These are phyloP conservation scores for Danio tinwini DNA, from an alignment of 2,797 vertebrate species.

Conservation along the genomic window DNA sequence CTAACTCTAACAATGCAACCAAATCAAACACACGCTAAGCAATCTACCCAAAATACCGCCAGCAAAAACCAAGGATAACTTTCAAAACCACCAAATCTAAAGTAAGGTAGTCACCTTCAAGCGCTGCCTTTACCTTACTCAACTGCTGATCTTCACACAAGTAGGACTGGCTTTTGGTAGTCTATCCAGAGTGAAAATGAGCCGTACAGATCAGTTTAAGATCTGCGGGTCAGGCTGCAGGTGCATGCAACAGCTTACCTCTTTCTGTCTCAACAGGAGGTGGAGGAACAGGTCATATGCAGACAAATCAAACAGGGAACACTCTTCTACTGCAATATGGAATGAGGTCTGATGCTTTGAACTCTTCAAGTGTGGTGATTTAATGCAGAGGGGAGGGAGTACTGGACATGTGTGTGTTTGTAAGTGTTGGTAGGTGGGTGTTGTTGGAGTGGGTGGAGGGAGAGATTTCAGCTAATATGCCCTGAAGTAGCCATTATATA, in stretches of 20 bases:
- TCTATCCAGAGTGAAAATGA: background rate
- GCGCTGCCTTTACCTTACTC: background rate
- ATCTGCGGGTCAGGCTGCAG: slow-evolving; percentile 17
- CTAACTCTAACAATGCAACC: background rate
- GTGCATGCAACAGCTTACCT: slow-evolving; percentile 50
- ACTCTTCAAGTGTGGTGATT: slow-evolving; percentile 63
- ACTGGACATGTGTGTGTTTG: slow-evolving; percentile 51
- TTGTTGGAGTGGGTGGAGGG: slow-evolving; percentile 46
- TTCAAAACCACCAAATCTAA: background rate
- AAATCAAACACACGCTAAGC: background rate
- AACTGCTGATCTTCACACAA: slow-evolving; percentile 17
- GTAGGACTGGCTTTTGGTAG: background rate
- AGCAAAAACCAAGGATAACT: background rate
- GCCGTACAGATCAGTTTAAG: background rate
- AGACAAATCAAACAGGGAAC: background rate
- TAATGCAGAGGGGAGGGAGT: slow-evolving; percentile 62
- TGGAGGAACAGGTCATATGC: background rate
- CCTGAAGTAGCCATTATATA: slow-evolving; percentile 49
- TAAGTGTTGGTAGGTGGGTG: slow-evolving; percentile 53
- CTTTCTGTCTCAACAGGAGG: slow-evolving; percentile 18
- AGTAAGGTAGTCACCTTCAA: background rate
- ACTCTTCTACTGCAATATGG: slow-evolving; percentile 50
- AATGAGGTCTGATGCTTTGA: slow-evolving; percentile 63
- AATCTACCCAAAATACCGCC: background rate
- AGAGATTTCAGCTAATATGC: slow-evolving; percentile 59